Percentiles rank a stretch among this genome's conserved stretches.
phyloP scores from a whole-genome alignment of 1,140 invertebrate genomes.

The Hyles vespertilio region DNA sequence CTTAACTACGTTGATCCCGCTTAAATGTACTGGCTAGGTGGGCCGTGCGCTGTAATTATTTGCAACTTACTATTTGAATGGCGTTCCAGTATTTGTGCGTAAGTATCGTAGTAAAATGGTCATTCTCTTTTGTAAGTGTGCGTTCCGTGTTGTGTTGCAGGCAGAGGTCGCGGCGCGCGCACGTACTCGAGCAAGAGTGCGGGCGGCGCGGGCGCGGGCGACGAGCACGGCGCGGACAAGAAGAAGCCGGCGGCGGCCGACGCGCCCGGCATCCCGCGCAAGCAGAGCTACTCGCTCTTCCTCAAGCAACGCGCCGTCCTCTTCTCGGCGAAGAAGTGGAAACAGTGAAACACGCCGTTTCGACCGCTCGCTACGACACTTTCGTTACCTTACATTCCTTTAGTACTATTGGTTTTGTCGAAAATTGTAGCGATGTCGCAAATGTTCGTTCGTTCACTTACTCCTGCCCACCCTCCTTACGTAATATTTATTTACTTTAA shows the following conservation, averaged over 20 bases:
- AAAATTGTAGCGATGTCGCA: conserved; percentile 7
- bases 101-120: too few species aligned
- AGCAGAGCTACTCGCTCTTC: conserved; percentile 71
- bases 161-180: conserved; percentile 38
- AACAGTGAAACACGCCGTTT: conserved; percentile 35
- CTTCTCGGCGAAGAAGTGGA: conserved; percentile 75
- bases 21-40: too few species aligned
- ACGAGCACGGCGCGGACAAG: conserved; percentile 23
- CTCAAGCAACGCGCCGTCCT: conserved; percentile 69
- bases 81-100: too few species aligned
- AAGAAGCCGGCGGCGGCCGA: conserved; percentile 3
- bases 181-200: conserved; percentile 6
- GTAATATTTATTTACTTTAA: conserved; percentile 23
- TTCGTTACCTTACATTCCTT: neutral
- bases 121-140: neutral
- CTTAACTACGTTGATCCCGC: too few species aligned
- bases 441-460: conserved; percentile 18
- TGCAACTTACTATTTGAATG: too few species aligned
- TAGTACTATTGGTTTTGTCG: conserved; percentile 1
- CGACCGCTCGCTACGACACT: conserved; percentile 17
- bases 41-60: too few species aligned
- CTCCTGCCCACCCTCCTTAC: conserved; percentile 47
- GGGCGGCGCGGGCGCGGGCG: conserved; percentile 18
- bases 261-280: conserved; percentile 32
- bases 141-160: conserved; percentile 13